Base-by-base conservation (phyloP, 2,113 vertebrate species). In the Ammodytes marinus region DNA sequence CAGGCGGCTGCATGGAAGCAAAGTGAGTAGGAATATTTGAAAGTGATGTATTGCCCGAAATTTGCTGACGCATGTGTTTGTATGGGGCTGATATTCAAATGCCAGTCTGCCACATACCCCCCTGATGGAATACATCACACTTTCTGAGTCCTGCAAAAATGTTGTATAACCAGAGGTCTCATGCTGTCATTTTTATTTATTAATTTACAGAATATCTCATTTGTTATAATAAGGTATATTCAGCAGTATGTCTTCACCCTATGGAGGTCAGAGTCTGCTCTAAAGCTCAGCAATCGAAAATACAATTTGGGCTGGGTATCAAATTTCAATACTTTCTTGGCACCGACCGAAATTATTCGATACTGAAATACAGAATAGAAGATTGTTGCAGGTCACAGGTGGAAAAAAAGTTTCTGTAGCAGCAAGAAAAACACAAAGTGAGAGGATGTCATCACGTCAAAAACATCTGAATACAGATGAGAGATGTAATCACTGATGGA, bases 1-100 rank as follows among this genome's bases (percentile, higher is more conserved):
- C 68, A 70, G 66, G n/a, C 59, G 45, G 64, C 71, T 58, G 9
- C 58, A 61, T 61, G 50, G 77, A 71, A 57, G 49, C 55, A 72
- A 74, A 49, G 67, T 8, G 49, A 77, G 69, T 11, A 9, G 35
- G 57, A 42, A 61, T 65, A 69, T 82, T 11, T 73, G 61, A 84
- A 82, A 39, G 70, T 86, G 88, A 93, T 85, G 74, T 43, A 85
- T 80, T 60, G 74, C 81, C 58, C 81, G 76, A 83, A 58, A 81
- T 87, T 82, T 89, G 89, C 86, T 91, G 92, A 92, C 54, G 60
- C 66, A 73, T 81, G 85, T 91, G 86, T 77, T 27, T 27, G 27
- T 86, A 63, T 77, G 61, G 60, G 64, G 72, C 66, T 4, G 69
- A 86, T 83, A 89, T 83, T 91, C 42, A 88, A 90, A 93, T 70